phyloP scores from a whole-genome alignment of 2,797 vertebrate species.

The Chrysocyon brachyurus region DNA sequence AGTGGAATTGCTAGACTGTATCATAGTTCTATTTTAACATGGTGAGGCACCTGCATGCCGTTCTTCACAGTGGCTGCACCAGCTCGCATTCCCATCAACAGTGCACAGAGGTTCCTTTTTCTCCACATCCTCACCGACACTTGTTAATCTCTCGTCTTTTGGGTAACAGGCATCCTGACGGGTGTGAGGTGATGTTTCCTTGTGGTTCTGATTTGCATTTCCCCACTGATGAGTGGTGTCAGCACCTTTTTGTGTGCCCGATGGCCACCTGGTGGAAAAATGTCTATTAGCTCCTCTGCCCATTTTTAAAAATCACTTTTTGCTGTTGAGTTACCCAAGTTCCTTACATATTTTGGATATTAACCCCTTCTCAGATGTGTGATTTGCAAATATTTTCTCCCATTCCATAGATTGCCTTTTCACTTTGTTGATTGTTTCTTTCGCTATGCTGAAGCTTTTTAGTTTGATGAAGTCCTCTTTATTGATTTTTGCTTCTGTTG shows the following conservation, averaged over 20 bases:
- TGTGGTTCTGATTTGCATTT: background rate
- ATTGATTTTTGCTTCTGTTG: background rate
- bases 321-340: background rate
- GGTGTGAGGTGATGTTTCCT: fast-evolving
- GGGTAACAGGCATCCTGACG: background rate
- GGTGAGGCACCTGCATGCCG: background rate
- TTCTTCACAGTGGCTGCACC: background rate
- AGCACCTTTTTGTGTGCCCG: background rate
- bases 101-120: background rate
- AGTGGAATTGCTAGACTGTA: background rate
- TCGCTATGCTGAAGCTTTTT: no score
- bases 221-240: background rate
- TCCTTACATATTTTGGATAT: background rate
- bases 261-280: background rate
- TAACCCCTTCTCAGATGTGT: background rate
- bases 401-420: background rate
- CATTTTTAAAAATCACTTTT: background rate
- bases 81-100: background rate
- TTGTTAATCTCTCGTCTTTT: background rate
- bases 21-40: background rate
- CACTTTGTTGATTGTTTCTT: no score
- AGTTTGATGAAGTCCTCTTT: background rate
- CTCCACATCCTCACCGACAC: fast-evolving
- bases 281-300: background rate
- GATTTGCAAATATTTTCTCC: background rate